A percentile compares a stretch with the other conserved stretches of the same genome.
phyloP scores from a whole-genome alignment of 2,888 invertebrate genomes.

The Agonopterix alstromeriana region DNA sequence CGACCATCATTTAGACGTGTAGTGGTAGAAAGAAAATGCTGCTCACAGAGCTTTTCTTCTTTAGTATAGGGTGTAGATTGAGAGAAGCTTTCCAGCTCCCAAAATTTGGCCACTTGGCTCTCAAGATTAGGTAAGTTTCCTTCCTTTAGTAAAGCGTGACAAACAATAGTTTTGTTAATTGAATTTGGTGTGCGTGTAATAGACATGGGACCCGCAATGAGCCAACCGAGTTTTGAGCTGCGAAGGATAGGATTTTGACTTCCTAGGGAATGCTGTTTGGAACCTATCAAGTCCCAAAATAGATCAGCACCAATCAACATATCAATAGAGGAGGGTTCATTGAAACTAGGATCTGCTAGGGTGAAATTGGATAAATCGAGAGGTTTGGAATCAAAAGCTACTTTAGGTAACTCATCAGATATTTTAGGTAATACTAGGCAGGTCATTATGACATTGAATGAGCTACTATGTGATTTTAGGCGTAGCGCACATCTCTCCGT shows the following conservation, averaged over 20 bases:
- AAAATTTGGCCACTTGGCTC: background rate
- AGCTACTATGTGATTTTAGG: background rate
- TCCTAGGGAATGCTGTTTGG: no score
- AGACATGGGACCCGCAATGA: constrained; percentile 6
- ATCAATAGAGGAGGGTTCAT: no score
- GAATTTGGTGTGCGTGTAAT: background rate
- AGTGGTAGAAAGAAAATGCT: constrained; percentile 3
- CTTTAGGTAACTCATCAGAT: constrained; percentile 4
- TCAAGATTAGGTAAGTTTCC: background rate
- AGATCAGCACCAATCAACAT: no score
- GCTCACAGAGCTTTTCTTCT: constrained; percentile 4
- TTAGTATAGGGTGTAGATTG: background rate
- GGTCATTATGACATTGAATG: background rate
- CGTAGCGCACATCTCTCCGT: background rate
- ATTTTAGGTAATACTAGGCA: constrained; percentile 4
- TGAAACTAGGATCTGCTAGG: no score
- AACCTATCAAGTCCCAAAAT: no score
- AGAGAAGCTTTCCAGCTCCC: background rate
- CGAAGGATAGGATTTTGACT: constrained; percentile 5
- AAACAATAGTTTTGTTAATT: background rate
- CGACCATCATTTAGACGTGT: background rate
- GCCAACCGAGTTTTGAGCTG: constrained; percentile 11
- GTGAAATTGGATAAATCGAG: background rate
- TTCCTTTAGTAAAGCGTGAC: background rate
- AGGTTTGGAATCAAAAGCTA: background rate